A percentile compares a stretch with the other conserved stretches of the same genome.
phyloP scores from a whole-genome alignment of 2,888 invertebrate species.

The Sisyra terminalis region DNA sequence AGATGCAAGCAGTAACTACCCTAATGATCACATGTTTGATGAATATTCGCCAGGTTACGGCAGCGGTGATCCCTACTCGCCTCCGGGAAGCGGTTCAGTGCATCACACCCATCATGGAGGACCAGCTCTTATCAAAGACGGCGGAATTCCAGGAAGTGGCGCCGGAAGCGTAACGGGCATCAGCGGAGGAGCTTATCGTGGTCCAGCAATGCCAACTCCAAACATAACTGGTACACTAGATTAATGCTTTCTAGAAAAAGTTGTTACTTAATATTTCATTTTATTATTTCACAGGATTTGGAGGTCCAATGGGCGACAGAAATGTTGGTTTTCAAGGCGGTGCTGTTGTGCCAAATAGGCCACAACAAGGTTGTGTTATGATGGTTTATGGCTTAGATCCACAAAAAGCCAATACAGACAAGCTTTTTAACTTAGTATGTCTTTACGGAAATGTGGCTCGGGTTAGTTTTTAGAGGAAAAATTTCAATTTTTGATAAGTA shows the following conservation, averaged over 20 bases:
- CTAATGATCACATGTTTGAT: slow-evolving; percentile 8
- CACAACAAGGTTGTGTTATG: slow-evolving; percentile 74
- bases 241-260: slow-evolving; percentile 8
- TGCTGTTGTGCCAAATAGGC: slow-evolving; percentile 9
- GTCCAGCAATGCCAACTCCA: slow-evolving; percentile 29
- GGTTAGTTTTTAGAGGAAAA: slow-evolving; percentile 32
- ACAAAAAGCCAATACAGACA: slow-evolving; percentile 86
- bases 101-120: slow-evolving; percentile 7
- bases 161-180: slow-evolving; percentile 22
- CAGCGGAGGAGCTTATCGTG: slow-evolving; percentile 19
- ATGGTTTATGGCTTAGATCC: slow-evolving; percentile 97
- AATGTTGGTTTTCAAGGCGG: slow-evolving; percentile 5
- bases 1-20: slow-evolving; percentile 6
- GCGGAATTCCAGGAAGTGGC: slow-evolving; percentile 11
- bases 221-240: slow-evolving; percentile 27
- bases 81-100: slow-evolving; percentile 3
- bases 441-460: slow-evolving; percentile 96
- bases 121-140: slow-evolving; percentile 3
- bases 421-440: slow-evolving; percentile 95
- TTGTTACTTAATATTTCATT: neutral
- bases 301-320: slow-evolving; percentile 6
- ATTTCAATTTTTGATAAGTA: neutral
- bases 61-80: slow-evolving; percentile 5
- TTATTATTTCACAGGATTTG: slow-evolving; percentile 11
- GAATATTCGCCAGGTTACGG: slow-evolving; percentile 6